phyloP scores from a whole-genome alignment of 2,888 invertebrate genomes.

The Diogma glabrata region DNA sequence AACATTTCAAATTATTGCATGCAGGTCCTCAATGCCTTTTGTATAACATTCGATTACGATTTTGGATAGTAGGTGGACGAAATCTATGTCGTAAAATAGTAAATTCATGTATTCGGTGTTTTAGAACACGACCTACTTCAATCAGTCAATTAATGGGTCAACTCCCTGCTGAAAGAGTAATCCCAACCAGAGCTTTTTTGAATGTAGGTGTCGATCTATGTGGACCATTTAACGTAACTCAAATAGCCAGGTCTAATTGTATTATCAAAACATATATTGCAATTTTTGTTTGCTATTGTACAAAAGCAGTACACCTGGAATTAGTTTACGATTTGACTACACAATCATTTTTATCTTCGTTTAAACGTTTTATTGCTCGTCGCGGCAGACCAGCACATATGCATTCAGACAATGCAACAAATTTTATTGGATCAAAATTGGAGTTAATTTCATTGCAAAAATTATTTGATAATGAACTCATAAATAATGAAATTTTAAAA shows the following conservation, averaged over 20 bases:
- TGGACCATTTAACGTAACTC: too few species aligned
- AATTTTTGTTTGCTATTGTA: too few species aligned
- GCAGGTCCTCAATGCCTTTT: background rate
- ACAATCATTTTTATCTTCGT: background rate
- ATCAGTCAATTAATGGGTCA: background rate
- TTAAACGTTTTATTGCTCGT: background rate
- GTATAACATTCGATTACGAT: background rate
- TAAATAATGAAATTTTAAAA: background rate
- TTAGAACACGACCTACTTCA: background rate
- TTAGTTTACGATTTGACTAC: background rate
- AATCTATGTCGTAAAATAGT: background rate
- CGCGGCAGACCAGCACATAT: background rate
- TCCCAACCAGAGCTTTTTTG: background rate
- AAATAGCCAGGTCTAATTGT: too few species aligned
- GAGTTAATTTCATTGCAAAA: background rate
- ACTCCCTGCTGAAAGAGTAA: background rate
- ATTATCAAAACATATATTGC: too few species aligned
- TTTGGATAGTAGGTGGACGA: background rate
- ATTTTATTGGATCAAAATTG: background rate
- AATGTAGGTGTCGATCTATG: background rate
- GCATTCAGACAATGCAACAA: background rate
- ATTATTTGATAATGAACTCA: background rate
- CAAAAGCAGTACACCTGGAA: background rate
- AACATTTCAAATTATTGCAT: background rate
- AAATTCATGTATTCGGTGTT: background rate